Evolutionary conservation across 2,797 vertebrate species (phyloP).

Genomic region (Phyllotis vaccarum): DNA sequence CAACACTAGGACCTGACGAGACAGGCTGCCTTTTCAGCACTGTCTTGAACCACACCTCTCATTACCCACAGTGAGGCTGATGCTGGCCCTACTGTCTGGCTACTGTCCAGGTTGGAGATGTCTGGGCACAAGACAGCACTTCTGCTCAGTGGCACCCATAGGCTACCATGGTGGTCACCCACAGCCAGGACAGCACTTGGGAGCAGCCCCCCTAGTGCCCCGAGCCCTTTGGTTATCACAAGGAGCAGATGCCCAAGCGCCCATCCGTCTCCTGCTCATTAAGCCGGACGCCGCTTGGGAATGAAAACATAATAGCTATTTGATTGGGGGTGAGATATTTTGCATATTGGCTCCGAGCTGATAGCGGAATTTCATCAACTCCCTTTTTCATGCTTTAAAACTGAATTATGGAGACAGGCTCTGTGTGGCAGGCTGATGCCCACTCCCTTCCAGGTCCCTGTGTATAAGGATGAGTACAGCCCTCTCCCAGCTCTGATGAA

Average conservation of each 20-base stretch:
- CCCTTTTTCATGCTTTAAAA: constrained; percentile 97
- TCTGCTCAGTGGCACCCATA: neutral
- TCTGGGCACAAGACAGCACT: neutral
- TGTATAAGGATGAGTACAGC: constrained; percentile 90
- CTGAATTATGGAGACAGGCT: constrained; percentile 95
- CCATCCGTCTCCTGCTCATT: constrained; percentile 99
- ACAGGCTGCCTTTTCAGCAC: fast-evolving
- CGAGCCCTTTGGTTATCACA: constrained; percentile 61
- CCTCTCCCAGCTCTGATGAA: constrained; percentile 87
- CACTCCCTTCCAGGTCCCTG: constrained; percentile 90
- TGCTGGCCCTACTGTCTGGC: fast-evolving
- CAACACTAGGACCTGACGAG: neutral
- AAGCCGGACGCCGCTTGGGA: constrained; percentile 99
- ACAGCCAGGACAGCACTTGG: neutral
- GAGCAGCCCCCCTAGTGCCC: neutral
- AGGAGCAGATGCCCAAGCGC: constrained; percentile 93
- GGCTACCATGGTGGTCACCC: neutral
- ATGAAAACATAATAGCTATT: constrained; percentile 99
- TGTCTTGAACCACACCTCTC: neutral
- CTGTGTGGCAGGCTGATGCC: constrained; percentile 85
- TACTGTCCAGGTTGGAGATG: neutral
- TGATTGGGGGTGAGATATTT: constrained; percentile 99
- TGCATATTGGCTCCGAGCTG: constrained; percentile 99
- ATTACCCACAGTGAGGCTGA: neutral
- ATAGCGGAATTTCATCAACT: constrained; percentile 99